Evolutionary conservation across 2,113 vertebrate genomes (phyloP).

Genomic region (Phalacrocorax aristotelis): DNA sequence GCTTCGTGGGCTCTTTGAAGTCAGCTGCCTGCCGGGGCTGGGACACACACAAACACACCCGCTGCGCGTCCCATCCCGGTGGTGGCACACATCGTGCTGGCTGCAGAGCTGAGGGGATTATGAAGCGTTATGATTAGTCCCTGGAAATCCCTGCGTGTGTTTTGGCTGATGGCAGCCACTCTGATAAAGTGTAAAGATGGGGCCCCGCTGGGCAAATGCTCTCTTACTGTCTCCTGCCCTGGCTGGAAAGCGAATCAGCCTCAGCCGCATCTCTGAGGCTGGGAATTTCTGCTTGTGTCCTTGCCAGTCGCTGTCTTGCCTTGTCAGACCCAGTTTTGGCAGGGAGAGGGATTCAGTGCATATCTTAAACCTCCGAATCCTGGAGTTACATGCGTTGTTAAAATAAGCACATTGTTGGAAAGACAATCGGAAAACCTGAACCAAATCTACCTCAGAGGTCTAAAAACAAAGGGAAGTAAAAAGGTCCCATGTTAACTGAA

Average conservation of each 20-base stretch:
- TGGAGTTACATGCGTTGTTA: not conserved
- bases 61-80: rapidly evolving
- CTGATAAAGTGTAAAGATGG: not conserved
- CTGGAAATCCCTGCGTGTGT: not conserved
- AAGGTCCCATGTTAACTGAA: rapidly evolving
- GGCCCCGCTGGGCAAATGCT: not conserved
- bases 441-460: not conserved
- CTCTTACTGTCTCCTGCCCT: not conserved
- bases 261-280: not conserved
- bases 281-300: not conserved
- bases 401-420: not conserved
- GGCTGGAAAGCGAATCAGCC: not conserved
- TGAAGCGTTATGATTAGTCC: not conserved
- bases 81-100: not conserved
- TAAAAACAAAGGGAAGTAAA: not conserved
- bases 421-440: not conserved
- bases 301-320: not conserved
- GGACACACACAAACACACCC: not conserved
- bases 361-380: not conserved
- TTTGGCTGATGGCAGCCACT: not conserved
- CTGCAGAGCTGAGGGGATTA: not conserved
- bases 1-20: not conserved
- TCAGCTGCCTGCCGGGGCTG: not conserved
- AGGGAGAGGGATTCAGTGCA: not conserved
- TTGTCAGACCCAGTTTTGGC: not conserved